phyloP scores from a whole-genome alignment of 2,888 invertebrate species.

The Gibbula magus region DNA sequence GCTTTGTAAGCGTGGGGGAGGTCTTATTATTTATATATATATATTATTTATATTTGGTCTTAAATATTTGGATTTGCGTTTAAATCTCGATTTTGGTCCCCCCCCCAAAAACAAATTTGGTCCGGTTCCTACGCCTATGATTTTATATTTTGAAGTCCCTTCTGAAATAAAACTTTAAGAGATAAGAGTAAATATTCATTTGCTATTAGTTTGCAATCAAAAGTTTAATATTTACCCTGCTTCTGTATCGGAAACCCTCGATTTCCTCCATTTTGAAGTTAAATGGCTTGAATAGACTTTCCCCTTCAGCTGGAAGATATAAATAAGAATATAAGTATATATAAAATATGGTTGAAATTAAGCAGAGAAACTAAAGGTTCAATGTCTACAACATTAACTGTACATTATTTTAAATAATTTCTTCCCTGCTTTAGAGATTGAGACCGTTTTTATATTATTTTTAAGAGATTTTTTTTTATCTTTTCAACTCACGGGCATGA shows the following conservation, averaged over 20 bases:
- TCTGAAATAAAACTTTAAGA: too few relatives aligned
- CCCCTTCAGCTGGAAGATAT: conserved; percentile 53
- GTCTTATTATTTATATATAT: too few relatives aligned
- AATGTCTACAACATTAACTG: neutral
- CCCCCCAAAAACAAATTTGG: too few relatives aligned
- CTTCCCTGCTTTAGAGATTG: too few relatives aligned
- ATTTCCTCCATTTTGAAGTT: conserved; percentile 96
- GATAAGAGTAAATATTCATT: neutral
- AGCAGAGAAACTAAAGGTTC: neutral
- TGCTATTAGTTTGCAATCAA: neutral
- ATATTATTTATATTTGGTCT: too few relatives aligned
- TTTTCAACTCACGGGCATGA: conserved; percentile 51
- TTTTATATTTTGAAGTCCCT: too few relatives aligned
- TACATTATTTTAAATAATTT: neutral
- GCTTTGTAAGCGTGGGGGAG: too few relatives aligned
- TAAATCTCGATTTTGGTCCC: too few relatives aligned
- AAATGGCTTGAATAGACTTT: conserved; percentile 83
- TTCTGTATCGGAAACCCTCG: conserved; percentile 95
- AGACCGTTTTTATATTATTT: too few relatives aligned
- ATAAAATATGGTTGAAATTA: neutral
- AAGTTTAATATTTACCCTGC: conserved; percentile 77
- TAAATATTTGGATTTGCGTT: too few relatives aligned
- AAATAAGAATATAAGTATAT: neutral
- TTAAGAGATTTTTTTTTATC: too few relatives aligned
- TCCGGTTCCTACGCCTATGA: too few relatives aligned